Evolutionary conservation across 2,888 invertebrate genomes (phyloP).

Genomic region (Synanthedon myopaeformis): DNA sequence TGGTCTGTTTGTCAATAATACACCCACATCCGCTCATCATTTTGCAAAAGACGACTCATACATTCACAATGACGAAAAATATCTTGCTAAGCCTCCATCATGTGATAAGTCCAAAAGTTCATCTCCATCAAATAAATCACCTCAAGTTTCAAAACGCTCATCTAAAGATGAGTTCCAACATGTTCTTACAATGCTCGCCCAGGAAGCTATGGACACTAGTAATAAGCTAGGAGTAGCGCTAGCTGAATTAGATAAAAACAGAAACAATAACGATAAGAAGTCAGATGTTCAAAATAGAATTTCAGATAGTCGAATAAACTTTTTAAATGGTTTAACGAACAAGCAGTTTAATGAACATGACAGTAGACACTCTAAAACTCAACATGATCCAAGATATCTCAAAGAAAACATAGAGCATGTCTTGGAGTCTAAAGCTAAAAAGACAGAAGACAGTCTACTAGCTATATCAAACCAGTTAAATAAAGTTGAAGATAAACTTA

Average conservation of each 20-base stretch:
- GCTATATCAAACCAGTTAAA: slow-evolving; percentile 61
- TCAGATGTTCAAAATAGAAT: slow-evolving; percentile 58
- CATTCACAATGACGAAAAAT: slow-evolving; percentile 60
- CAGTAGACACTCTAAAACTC: slow-evolving; percentile 20
- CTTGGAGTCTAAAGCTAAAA: slow-evolving; percentile 40
- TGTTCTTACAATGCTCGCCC: slow-evolving; percentile 78
- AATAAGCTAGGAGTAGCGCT: slow-evolving; percentile 77
- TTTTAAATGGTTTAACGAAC: slow-evolving; percentile 59
- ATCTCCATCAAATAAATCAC: slow-evolving; percentile 70
- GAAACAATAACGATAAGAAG: slow-evolving; percentile 44
- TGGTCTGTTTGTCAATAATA: slow-evolving; percentile 61
- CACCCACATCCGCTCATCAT: slow-evolving; percentile 54
- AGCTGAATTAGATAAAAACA: slow-evolving; percentile 67
- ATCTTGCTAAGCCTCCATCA: slow-evolving; percentile 60
- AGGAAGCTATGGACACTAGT: slow-evolving; percentile 81
- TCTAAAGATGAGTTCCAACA: slow-evolving; percentile 74
- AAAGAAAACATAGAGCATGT: slow-evolving; percentile 9
- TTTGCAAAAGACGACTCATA: slow-evolving; percentile 67
- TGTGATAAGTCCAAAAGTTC: slow-evolving; percentile 66
- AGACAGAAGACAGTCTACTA: slow-evolving; percentile 63
- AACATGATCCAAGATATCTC: slow-evolving; percentile 17
- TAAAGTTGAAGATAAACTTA: slow-evolving; percentile 61
- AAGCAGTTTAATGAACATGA: slow-evolving; percentile 26
- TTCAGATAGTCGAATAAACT: slow-evolving; percentile 59
- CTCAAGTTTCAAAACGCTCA: slow-evolving; percentile 59